These are phyloP conservation scores for Erethizon dorsatum DNA, from an alignment of 2,797 vertebrate species.

Conservation along the genomic window DNA sequence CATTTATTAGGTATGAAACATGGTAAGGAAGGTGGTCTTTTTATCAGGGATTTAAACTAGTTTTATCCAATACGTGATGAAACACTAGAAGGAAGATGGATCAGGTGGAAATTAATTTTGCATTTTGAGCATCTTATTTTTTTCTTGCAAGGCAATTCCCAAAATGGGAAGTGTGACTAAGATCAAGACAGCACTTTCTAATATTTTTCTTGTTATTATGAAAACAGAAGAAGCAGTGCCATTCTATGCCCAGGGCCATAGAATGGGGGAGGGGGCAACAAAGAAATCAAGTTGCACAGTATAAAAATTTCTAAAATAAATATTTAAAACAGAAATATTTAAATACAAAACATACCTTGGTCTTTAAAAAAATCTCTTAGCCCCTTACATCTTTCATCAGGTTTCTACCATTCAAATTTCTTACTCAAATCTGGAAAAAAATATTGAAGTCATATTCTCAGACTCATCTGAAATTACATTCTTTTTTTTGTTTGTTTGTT, in stretches of 20 bases:
- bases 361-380: background rate
- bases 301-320: conserved; percentile 45
- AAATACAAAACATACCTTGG: background rate
- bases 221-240: background rate
- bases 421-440: conserved; percentile 28
- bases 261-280: background rate
- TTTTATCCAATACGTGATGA: background rate
- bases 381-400: background rate
- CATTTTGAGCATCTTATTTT: conserved; percentile 24
- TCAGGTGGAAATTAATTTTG: conserved; percentile 57
- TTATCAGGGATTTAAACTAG: background rate
- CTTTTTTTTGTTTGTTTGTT: too few relatives aligned
- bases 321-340: conserved; percentile 24
- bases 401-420: background rate
- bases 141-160: conserved; percentile 32
- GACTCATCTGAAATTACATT: background rate
- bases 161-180: background rate
- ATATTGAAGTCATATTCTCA: conserved; percentile 45
- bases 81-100: conserved; percentile 2
- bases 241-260: background rate
- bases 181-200: background rate
- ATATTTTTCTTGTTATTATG: background rate
- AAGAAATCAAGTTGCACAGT: background rate
- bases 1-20: background rate
- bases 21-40: background rate